Evolutionary conservation across 2,113 vertebrate species (phyloP).

Genomic region (Gobio gobio): DNA sequence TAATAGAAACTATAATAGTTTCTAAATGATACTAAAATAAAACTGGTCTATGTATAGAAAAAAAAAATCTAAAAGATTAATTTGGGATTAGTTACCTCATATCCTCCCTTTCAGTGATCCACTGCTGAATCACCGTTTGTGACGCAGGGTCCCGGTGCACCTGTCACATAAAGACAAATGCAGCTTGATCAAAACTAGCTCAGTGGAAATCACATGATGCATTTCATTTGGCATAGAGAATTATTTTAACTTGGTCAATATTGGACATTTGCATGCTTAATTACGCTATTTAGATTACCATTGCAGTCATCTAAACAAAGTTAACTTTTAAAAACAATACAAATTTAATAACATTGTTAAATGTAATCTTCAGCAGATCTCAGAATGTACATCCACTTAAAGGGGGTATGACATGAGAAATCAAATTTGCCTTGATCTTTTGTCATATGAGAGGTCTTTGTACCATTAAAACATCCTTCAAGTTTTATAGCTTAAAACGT

Average conservation of each 20-base stretch:
- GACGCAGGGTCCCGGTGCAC: conserved; percentile 86
- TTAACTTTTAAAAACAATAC: no score
- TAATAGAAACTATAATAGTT: neutral
- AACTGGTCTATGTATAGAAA: neutral
- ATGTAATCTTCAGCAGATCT: no score
- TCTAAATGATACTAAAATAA: neutral
- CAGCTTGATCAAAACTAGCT: neutral
- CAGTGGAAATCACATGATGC: neutral
- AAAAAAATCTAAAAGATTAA: neutral
- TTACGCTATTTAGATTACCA: neutral
- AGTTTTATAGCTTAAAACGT: no score
- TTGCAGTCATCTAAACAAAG: neutral
- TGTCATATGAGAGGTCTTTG: no score
- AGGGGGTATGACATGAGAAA: no score
- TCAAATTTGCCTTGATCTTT: no score
- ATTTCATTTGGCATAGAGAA: neutral
- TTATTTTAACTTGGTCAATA: neutral
- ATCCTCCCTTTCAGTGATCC: conserved; percentile 90
- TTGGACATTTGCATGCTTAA: neutral
- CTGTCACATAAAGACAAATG: conserved; percentile 67
- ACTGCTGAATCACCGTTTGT: conserved; percentile 88
- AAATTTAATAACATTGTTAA: no score
- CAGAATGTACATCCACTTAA: no score
- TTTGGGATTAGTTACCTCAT: conserved; percentile 79
- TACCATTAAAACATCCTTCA: no score